Percentiles rank a stretch among this genome's conserved stretches.
Conservation (phyloP, 2,797 vertebrate species). For the Rhinatrema bivittatum region DNA sequence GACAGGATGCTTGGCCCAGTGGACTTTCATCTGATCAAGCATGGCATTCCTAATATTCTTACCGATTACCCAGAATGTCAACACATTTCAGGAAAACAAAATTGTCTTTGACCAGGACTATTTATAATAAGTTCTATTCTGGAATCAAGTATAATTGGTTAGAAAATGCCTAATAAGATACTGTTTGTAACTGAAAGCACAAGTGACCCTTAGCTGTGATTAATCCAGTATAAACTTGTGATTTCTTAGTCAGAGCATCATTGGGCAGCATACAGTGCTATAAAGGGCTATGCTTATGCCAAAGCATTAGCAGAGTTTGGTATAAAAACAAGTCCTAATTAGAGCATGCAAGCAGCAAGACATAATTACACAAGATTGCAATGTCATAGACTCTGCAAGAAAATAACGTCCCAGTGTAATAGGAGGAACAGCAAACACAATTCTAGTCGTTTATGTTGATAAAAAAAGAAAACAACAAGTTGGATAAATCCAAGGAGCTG, state of each 20-base stretch:
- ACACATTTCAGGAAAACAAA: too few species aligned
- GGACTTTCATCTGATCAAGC: too few species aligned
- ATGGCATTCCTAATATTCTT: too few species aligned
- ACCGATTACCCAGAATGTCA: too few species aligned
- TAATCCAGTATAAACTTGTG: too few species aligned
- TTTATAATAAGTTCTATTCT: too few species aligned
- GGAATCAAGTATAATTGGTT: too few species aligned
- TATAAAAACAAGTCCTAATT: conserved; percentile 34
- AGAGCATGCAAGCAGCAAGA: conserved; percentile 16
- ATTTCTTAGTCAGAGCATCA: conserved; percentile 12
- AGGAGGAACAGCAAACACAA: background rate
- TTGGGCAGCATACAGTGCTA: background rate
- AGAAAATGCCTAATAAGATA: too few species aligned
- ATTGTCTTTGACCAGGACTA: too few species aligned
- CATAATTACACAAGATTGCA: conserved; percentile 30
- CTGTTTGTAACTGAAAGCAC: too few species aligned
- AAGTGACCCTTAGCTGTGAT: too few species aligned
- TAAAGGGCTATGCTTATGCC: background rate
- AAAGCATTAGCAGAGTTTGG: conserved; percentile 25
- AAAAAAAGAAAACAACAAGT: background rate
- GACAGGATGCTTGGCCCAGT: too few species aligned
- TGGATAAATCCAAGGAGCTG: background rate
- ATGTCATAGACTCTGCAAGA: conserved; percentile 8
- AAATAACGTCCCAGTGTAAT: conserved; percentile 20
- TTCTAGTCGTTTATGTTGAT: conserved; percentile 3